These are phyloP conservation scores for Anarsia innoxiella DNA, from an alignment of 2,888 invertebrate species.

Conservation along the genomic window DNA sequence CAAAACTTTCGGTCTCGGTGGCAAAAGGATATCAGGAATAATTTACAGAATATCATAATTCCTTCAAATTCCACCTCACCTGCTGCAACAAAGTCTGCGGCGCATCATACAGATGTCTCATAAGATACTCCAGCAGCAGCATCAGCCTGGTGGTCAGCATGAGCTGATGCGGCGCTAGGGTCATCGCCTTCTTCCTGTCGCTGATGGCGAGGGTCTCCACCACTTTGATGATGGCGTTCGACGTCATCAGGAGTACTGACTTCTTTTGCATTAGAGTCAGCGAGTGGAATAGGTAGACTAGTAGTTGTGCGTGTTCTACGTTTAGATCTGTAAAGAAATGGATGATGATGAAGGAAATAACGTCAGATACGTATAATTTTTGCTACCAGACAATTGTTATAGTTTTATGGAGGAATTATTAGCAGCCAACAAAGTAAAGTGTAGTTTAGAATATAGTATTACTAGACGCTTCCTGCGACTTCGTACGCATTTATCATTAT, in stretches of 20 bases:
- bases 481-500: too few relatives aligned
- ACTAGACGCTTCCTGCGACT: too few relatives aligned
- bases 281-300: conserved; percentile 95
- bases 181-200: conserved; percentile 54
- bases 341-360: too few relatives aligned
- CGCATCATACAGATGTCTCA: conserved; percentile 96
- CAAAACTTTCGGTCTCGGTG: too few relatives aligned
- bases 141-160: conserved; percentile 88
- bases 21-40: too few relatives aligned
- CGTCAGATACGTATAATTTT: too few relatives aligned
- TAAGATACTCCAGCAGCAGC: conserved; percentile 93
- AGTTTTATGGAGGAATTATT: too few relatives aligned
- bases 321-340: conserved; percentile 91
- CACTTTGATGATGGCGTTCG: conserved; percentile 78
- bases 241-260: conserved; percentile 88
- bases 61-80: too few relatives aligned
- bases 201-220: conserved; percentile 60
- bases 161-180: conserved; percentile 77
- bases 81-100: conserved; percentile 90
- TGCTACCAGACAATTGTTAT: too few relatives aligned
- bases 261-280: conserved; percentile 98
- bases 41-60: too few relatives aligned
- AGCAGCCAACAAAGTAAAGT: too few relatives aligned
- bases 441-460: too few relatives aligned
- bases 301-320: conserved; percentile 95